These are phyloP conservation scores for Glaucomys volans DNA, from an alignment of 2,113 vertebrate genomes.

Conservation along the genomic window DNA sequence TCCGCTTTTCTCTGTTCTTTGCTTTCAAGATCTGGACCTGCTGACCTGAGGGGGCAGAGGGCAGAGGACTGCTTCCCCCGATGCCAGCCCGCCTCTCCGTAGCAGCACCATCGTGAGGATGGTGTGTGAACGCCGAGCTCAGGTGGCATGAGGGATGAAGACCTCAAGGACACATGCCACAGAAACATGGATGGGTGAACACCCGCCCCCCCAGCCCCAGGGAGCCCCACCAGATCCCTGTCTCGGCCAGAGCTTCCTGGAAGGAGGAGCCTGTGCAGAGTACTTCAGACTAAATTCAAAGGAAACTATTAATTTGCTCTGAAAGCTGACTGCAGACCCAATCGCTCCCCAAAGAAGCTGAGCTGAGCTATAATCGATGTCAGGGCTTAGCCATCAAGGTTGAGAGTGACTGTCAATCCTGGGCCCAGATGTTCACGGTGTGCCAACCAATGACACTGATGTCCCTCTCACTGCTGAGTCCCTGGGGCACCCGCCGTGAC, in stretches of 20 bases:
- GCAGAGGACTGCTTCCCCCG: background rate
- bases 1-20: background rate
- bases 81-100: background rate
- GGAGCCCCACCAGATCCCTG: background rate
- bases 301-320: slow-evolving; percentile 27
- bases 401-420: background rate
- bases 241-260: background rate
- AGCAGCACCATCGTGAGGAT: background rate
- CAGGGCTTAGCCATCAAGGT: background rate
- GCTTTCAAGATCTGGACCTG: background rate
- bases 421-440: background rate
- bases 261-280: background rate
- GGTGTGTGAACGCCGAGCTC: background rate
- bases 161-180: background rate
- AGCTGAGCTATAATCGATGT: background rate
- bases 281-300: background rate
- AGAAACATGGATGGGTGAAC: background rate
- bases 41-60: background rate
- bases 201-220: background rate
- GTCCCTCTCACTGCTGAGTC: background rate
- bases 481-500: background rate
- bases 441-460: background rate
- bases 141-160: background rate
- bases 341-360: background rate
- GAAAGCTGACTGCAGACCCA: background rate